These are phyloP conservation scores for Trichomalopsis sarcophagae DNA, from an alignment of 1,140 invertebrate genomes.

Conservation along the genomic window DNA sequence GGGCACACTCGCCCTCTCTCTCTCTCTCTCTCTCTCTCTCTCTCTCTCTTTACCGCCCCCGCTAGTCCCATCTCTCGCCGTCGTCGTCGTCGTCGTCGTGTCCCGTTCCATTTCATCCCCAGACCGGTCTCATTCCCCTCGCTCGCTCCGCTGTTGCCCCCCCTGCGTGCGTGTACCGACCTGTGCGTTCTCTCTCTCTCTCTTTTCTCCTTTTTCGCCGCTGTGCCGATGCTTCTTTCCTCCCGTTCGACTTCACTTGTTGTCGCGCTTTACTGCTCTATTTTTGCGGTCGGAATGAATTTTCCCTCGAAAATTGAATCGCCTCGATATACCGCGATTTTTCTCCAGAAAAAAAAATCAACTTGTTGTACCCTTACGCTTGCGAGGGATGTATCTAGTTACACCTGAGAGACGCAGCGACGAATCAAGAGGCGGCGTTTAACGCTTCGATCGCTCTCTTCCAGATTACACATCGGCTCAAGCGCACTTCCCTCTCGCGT, in stretches of 20 bases:
- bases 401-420: too few relatives aligned
- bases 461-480: too few relatives aligned
- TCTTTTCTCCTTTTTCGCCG: slow-evolving; percentile 30
- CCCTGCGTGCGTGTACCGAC: slow-evolving; percentile 23
- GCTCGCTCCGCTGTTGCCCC: background rate
- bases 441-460: too few relatives aligned
- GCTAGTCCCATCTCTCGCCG: background rate
- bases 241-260: slow-evolving; percentile 23
- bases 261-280: slow-evolving; percentile 14
- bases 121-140: slow-evolving; percentile 47
- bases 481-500: too few relatives aligned
- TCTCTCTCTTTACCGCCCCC: background rate
- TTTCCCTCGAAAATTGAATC: too few relatives aligned
- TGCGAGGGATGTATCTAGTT: too few relatives aligned
- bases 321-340: too few relatives aligned
- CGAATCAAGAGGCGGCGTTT: too few relatives aligned
- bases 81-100: background rate
- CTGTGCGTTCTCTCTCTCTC: slow-evolving; percentile 18
- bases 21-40: slow-evolving; percentile 21
- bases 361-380: too few relatives aligned
- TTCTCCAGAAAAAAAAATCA: too few relatives aligned
- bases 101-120: slow-evolving; percentile 57
- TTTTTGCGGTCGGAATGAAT: background rate
- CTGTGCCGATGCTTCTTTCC: slow-evolving; percentile 9
- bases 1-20: slow-evolving; percentile 26